A percentile compares a stretch with the other conserved stretches of the same genome.
Conservation (phyloP, 2,113 vertebrate genomes). For the Pteropus alecto region DNA sequence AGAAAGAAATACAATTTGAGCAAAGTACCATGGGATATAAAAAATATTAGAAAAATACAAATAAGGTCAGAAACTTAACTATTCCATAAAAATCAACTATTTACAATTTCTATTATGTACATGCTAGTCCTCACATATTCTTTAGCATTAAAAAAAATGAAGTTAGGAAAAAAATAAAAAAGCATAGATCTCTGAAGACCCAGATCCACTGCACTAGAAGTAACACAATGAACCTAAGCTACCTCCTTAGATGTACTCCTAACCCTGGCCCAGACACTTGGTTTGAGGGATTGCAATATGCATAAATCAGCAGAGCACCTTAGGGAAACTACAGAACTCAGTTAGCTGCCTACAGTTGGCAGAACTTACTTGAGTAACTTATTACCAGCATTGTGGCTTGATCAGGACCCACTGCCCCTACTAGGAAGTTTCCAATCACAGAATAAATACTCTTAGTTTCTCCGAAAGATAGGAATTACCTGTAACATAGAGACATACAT, state of each 20-base stretch:
- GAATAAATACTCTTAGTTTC: neutral
- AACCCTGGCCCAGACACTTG: fast-evolving
- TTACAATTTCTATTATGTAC: neutral
- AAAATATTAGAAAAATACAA: neutral
- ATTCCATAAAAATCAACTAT: neutral
- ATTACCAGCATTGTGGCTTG: neutral
- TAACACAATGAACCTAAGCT: neutral
- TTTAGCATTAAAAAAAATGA: neutral
- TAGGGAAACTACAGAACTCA: neutral
- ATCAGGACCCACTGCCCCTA: neutral
- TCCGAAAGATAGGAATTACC: neutral
- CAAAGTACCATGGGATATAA: neutral
- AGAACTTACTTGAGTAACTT: neutral
- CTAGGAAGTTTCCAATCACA: neutral
- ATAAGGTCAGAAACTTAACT: neutral
- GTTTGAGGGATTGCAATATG: neutral
- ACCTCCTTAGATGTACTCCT: neutral
- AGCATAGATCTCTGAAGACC: neutral
- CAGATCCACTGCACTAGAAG: neutral
- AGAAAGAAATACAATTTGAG: neutral
- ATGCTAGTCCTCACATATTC: neutral
- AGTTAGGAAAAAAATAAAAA: neutral
- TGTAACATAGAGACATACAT: neutral
- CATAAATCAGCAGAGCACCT: neutral
- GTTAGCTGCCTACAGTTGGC: neutral